Evolutionary conservation across 2,797 vertebrate genomes (phyloP).

Genomic region (Enteromius paludinosus): DNA sequence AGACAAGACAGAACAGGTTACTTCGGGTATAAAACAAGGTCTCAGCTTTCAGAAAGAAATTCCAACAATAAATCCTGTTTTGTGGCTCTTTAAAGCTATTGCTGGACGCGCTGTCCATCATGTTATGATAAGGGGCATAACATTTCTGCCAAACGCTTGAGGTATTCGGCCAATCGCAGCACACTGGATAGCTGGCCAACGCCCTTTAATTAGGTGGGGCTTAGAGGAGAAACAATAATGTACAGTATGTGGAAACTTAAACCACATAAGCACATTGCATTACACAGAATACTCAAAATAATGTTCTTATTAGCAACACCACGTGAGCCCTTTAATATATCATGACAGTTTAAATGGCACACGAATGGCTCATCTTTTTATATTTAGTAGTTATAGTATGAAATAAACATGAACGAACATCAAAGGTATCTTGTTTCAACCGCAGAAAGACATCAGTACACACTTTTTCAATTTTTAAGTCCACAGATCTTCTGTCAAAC

Average conservation of each 20-base stretch:
- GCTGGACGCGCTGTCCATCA: too few species aligned
- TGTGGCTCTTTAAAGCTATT: not conserved
- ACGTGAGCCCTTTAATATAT: not conserved
- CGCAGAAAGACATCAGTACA: not conserved
- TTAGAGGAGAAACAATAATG: too few species aligned
- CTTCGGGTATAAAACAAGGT: not conserved
- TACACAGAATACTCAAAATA: too few species aligned
- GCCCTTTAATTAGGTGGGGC: too few species aligned
- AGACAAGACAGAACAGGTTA: not conserved
- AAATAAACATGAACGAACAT: not conserved
- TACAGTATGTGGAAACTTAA: too few species aligned
- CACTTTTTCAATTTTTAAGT: not conserved
- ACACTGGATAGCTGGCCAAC: too few species aligned
- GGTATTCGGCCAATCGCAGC: too few species aligned
- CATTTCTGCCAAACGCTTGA: too few species aligned
- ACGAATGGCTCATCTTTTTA: not conserved
- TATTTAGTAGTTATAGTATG: not conserved
- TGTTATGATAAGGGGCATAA: too few species aligned
- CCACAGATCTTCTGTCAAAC: not conserved
- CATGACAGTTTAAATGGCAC: not conserved
- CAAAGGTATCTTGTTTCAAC: not conserved
- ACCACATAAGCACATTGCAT: too few species aligned
- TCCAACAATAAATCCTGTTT: not conserved
- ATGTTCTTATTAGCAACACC: too few species aligned
- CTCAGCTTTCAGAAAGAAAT: not conserved